These are phyloP conservation scores for Stenichneumon culpator DNA, from an alignment of 2,888 invertebrate species.

Conservation along the genomic window DNA sequence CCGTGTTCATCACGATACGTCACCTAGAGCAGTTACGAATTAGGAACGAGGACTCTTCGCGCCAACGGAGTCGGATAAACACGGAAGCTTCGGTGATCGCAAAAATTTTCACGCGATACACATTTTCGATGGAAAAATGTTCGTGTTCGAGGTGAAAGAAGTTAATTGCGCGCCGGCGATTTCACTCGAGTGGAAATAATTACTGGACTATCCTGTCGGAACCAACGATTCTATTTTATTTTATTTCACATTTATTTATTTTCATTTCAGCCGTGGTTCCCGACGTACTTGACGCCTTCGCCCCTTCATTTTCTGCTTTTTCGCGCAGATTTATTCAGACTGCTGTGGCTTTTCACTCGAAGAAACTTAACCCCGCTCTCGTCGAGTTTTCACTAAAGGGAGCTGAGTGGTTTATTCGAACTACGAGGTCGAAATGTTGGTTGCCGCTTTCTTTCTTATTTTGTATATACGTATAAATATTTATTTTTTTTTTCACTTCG, in stretches of 20 bases:
- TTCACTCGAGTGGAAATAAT: not conserved
- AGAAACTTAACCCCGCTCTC: constrained; percentile 34
- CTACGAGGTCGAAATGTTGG: constrained; percentile 18
- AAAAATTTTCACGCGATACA: not conserved
- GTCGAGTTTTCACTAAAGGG: constrained; percentile 23
- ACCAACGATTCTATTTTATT: not conserved
- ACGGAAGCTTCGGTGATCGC: not conserved
- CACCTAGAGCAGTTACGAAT: too few species aligned
- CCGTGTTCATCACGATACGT: too few species aligned
- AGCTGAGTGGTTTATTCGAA: constrained; percentile 6
- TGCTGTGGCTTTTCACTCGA: constrained; percentile 37
- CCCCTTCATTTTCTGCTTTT: constrained; percentile 13
- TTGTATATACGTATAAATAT: too few species aligned
- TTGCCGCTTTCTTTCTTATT: constrained; percentile 10
- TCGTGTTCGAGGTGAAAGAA: not conserved
- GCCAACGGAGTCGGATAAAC: not conserved
- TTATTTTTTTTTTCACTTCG: not conserved
- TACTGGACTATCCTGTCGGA: not conserved
- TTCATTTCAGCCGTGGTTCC: constrained; percentile 1
- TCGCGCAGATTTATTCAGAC: constrained; percentile 38
- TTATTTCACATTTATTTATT: not conserved
- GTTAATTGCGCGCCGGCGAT: not conserved
- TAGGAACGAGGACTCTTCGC: too few species aligned
- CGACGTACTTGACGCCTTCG: not conserved
- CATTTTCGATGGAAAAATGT: not conserved